phyloP scores from a whole-genome alignment of 2,888 invertebrate genomes.

The Drosophila helvetica region DNA sequence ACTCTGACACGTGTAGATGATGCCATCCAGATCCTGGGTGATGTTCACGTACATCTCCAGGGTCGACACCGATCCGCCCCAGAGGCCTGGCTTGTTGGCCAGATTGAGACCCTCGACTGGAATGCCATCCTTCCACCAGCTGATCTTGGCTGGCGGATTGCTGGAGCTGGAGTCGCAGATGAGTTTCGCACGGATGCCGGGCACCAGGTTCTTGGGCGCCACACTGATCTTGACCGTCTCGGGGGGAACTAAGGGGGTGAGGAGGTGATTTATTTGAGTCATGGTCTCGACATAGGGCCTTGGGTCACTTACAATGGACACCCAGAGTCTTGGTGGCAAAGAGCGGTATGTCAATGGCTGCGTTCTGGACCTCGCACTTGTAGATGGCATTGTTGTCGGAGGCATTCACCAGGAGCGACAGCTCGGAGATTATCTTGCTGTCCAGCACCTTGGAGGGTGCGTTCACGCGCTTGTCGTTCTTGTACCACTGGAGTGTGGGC shows the following conservation, averaged over 20 bases:
- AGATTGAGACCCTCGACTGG: slow-evolving; percentile 81
- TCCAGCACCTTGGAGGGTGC: slow-evolving; percentile 74
- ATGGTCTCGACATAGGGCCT: too few relatives aligned
- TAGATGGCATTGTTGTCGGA: slow-evolving; percentile 82
- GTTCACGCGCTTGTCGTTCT: slow-evolving; percentile 81
- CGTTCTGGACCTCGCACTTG: slow-evolving; percentile 81
- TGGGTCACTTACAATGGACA: slow-evolving; percentile 80
- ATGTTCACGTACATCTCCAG: slow-evolving; percentile 81
- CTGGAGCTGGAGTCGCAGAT: slow-evolving; percentile 82
- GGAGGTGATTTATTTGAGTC: neutral
- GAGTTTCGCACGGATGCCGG: slow-evolving; percentile 80
- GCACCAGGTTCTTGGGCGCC: slow-evolving; percentile 79
- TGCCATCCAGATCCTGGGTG: slow-evolving; percentile 82
- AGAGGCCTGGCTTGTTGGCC: slow-evolving; percentile 80
- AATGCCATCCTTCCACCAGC: slow-evolving; percentile 83
- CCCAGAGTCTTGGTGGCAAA: slow-evolving; percentile 80
- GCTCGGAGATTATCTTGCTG: slow-evolving; percentile 77
- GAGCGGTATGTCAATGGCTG: slow-evolving; percentile 81
- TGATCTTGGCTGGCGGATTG: slow-evolving; percentile 81
- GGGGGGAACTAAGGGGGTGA: slow-evolving; percentile 74
- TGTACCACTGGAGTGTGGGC: slow-evolving; percentile 79
- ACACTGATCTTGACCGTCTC: slow-evolving; percentile 82
- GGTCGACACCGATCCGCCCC: slow-evolving; percentile 82
- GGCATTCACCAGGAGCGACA: slow-evolving; percentile 80
- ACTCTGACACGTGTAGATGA: slow-evolving; percentile 82